Percentiles rank a stretch among this genome's conserved stretches.
Evolutionary conservation across 2,888 invertebrate genomes (phyloP).

Genomic region (Adelognathus sp.): DNA sequence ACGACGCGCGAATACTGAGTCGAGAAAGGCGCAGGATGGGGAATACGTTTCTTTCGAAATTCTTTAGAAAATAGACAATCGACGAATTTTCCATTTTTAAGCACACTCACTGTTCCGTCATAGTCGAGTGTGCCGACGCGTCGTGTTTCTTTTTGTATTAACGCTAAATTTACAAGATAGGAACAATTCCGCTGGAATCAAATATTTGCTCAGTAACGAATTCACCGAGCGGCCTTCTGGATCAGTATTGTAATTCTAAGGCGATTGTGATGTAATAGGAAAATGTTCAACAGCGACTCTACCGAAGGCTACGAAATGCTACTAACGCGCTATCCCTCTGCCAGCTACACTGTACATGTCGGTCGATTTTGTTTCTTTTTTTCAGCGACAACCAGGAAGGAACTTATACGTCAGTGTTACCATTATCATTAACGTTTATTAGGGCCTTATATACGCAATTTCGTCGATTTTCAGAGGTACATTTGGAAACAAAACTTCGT

Average conservation of each 20-base stretch:
- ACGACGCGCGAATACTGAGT: slow-evolving; percentile 44
- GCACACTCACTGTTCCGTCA: too few species aligned
- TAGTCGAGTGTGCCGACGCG: too few species aligned
- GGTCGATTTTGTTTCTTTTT: slow-evolving; percentile 56
- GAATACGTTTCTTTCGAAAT: neutral
- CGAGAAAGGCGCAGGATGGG: slow-evolving; percentile 29
- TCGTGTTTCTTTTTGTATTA: neutral
- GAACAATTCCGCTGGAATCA: neutral
- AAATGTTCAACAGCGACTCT: slow-evolving; percentile 73
- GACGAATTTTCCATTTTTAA: too few species aligned
- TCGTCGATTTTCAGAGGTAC: too few species aligned
- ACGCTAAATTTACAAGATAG: neutral
- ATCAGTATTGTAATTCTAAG: slow-evolving; percentile 20
- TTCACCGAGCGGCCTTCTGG: slow-evolving; percentile 28
- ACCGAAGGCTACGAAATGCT: slow-evolving; percentile 57
- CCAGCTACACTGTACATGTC: slow-evolving; percentile 52
- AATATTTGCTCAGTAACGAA: neutral
- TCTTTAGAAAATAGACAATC: too few species aligned
- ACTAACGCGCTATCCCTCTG: slow-evolving; percentile 39
- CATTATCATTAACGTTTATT: neutral
- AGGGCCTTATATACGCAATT: neutral
- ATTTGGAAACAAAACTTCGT: too few species aligned
- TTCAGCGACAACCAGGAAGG: slow-evolving; percentile 65
- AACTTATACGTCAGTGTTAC: slow-evolving; percentile 65
- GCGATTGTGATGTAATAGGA: slow-evolving; percentile 58